Evolutionary conservation across 2,113 vertebrate species (phyloP).

Genomic region (Collichthys lucidus): DNA sequence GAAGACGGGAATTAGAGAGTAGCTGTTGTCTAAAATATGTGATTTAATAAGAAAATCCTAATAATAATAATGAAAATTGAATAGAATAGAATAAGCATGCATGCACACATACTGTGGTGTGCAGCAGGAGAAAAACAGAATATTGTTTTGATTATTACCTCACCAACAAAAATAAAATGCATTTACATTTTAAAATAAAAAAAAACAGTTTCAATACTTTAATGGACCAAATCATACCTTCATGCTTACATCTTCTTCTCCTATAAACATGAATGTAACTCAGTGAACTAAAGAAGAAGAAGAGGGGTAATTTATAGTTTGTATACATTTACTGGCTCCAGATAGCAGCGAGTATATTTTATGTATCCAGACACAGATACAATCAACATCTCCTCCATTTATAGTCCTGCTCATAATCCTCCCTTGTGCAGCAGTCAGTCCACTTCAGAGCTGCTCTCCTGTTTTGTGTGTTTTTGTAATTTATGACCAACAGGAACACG

Average conservation of each 20-base stretch:
- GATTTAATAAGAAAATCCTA: background rate
- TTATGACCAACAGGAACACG: slow-evolving; percentile 12
- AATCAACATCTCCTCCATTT: slow-evolving; percentile 83
- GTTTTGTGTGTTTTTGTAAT: background rate
- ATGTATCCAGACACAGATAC: slow-evolving; percentile 78
- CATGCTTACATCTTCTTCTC: slow-evolving; percentile 70
- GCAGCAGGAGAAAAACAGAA: background rate
- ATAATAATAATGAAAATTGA: background rate
- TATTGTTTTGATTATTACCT: background rate
- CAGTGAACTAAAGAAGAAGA: slow-evolving; percentile 36
- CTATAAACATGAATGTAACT: slow-evolving; percentile 61
- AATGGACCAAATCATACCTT: slow-evolving; percentile 70
- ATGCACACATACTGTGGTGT: background rate
- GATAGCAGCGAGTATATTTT: slow-evolving; percentile 87
- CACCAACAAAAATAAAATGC: no score
- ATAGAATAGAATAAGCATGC: background rate
- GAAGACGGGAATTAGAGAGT: background rate
- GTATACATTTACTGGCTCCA: slow-evolving; percentile 94
- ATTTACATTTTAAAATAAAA: background rate
- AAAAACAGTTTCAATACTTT: background rate
- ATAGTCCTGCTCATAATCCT: slow-evolving; percentile 76
- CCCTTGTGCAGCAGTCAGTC: slow-evolving; percentile 8
- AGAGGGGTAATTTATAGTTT: slow-evolving; percentile 90
- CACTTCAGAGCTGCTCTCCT: background rate
- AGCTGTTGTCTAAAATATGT: background rate